Base-by-base conservation (phyloP, 2,113 vertebrate species). In the Cettia cetti region DNA sequence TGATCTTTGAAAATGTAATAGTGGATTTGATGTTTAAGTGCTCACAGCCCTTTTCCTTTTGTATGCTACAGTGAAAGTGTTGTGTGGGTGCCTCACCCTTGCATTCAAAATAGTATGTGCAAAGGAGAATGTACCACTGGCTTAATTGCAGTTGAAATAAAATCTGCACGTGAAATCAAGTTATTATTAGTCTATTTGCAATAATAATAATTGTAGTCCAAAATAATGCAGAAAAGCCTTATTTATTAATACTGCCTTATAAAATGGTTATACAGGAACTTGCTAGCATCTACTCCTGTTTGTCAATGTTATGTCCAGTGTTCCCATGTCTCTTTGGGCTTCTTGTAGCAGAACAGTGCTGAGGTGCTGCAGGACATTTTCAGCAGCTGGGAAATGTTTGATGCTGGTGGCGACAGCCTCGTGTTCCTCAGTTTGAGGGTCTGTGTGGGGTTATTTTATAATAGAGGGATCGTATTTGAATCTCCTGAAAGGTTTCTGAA, bases 231-330 rank as follows among this genome's bases (percentile, higher is more conserved):
- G 39, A 11, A 68, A 15, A 37, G 6, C 7, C 30, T 59, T 22
- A 30, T 33, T 59, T 22, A 30, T 33, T 33, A 53, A 53, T 24
- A 3, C 2, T 54, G 18, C 11, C 28, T 54, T 54, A 11, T 31
- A 26, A 68, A 77, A 23, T 9, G 3, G 12, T 64, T 40, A 6
- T 7, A 15, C 8, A 45, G 57, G 39, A 54, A 22, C 7, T 59
- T 63, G 15, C 8, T 40, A 23, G 3, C 15, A 35, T 21, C 3
- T 69, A 3, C 3, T 6, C 5, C 5, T 19, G 14, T 77, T 90
- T 15, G 17, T 47, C 1, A 2, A 0, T 18, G 16, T 40, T 33
- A 13, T 7, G 4, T 10, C 10, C 9, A 2, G 3, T 37, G 26
- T 59, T 68, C 15, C 33, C 10, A 3, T 9, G 4, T 64, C 7